Evolutionary conservation across 2,888 invertebrate genomes (phyloP).

Genomic region (Keiferia lycopersicella): DNA sequence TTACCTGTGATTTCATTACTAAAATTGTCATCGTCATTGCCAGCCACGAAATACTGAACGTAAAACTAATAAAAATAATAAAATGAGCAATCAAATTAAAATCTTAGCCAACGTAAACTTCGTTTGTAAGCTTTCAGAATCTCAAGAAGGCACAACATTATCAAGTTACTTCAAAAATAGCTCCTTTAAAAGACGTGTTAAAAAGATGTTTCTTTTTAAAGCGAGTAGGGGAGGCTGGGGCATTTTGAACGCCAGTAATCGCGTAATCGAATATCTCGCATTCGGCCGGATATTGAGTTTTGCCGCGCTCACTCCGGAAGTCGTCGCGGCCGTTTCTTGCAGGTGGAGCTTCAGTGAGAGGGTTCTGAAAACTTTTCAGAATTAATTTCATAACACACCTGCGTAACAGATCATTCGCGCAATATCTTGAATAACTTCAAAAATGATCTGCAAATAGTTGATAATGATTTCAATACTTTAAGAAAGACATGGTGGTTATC

Average conservation of each 20-base stretch:
- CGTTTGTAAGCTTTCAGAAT: not conserved
- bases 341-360: constrained; percentile 36
- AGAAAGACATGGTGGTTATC: too few species aligned
- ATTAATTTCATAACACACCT: too few species aligned
- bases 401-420: too few species aligned
- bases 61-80: too few species aligned
- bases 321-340: constrained; percentile 54
- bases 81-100: too few species aligned
- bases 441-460: too few species aligned
- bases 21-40: too few species aligned
- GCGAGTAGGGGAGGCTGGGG: constrained; percentile 49
- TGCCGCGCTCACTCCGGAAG: constrained; percentile 68
- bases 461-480: too few species aligned
- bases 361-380: not conserved
- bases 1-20: too few species aligned
- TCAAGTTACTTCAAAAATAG: constrained; percentile 44
- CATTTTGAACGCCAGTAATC: constrained; percentile 47
- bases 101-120: not conserved
- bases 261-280: constrained; percentile 68
- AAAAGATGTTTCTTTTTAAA: constrained; percentile 44
- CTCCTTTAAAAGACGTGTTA: constrained; percentile 26
- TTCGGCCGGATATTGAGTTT: constrained; percentile 76
- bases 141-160: constrained; percentile 30
- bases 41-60: too few species aligned
- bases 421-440: too few species aligned